Conservation (phyloP, 2,113 vertebrate genomes). For the Calyptommatus sinebrachiatus region DNA sequence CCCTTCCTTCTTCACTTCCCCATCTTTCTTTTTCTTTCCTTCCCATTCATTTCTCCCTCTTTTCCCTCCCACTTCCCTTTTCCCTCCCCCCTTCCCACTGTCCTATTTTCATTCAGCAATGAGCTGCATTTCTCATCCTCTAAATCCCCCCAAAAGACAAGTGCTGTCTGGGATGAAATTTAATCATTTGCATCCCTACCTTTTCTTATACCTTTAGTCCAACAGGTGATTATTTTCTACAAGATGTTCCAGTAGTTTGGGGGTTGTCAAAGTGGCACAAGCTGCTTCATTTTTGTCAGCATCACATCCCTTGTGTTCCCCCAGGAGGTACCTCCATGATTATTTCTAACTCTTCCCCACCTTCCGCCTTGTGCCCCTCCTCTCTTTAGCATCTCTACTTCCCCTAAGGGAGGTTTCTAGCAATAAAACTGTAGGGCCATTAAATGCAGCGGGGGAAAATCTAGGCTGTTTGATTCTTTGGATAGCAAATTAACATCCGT, state of each 20-base stretch:
- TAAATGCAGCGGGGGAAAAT: constrained; percentile 64
- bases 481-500: constrained; percentile 49
- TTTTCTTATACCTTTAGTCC: constrained; percentile 4
- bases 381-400: constrained; percentile 30
- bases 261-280: constrained; percentile 47
- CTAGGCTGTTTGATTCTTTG: constrained; percentile 41
- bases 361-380: constrained; percentile 48
- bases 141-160: constrained; percentile 52
- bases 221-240: constrained; percentile 66
- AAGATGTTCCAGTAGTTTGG: constrained; percentile 61
- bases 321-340: constrained; percentile 64
- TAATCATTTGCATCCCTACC: constrained; percentile 66
- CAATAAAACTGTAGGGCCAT: constrained; percentile 39
- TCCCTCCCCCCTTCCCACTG: too few species aligned
- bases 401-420: constrained; percentile 43
- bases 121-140: background rate
- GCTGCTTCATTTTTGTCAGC: constrained; percentile 62
- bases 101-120: too few species aligned
- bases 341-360: constrained; percentile 66
- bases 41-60: too few species aligned
- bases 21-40: too few species aligned
- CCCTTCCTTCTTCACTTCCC: too few species aligned
- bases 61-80: background rate
- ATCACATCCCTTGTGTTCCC: constrained; percentile 61
- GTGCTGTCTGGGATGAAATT: constrained; percentile 55